Conservation (phyloP, 64 coral and sea anemone genomes). For the Actinia tenebrosa region DNA sequence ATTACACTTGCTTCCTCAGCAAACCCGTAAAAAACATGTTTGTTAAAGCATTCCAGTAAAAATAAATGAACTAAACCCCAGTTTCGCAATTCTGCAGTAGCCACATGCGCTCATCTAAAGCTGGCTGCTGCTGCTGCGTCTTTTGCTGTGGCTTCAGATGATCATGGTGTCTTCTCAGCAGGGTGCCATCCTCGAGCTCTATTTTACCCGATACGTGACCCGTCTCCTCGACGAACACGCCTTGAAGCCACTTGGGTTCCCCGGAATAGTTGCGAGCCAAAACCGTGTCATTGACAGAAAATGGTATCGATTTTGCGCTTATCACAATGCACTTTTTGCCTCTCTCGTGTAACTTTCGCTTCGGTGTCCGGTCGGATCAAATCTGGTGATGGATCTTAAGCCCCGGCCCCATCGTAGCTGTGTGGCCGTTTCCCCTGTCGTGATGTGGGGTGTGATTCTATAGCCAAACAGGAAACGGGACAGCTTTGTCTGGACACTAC, state of each 20-base stretch:
- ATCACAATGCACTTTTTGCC: background rate
- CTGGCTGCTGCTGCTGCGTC: background rate
- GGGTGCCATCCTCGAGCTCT: background rate
- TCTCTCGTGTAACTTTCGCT: background rate
- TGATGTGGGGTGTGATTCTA: conserved; percentile 47
- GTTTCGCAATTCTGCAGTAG: no score
- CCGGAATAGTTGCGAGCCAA: conserved; percentile 31
- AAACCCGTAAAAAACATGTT: no score
- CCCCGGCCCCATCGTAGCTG: conserved; percentile 40
- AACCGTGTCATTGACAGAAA: conserved; percentile 24
- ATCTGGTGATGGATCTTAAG: conserved; percentile 33
- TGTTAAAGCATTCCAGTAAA: no score
- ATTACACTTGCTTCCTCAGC: no score
- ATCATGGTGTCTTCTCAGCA: conserved; percentile 36
- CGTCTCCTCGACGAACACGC: conserved; percentile 17
- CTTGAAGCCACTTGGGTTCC: conserved; percentile 28
- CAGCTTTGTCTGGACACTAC: background rate
- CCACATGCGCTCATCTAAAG: no score
- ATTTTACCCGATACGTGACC: conserved; percentile 26
- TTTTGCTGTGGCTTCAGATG: conserved; percentile 14
- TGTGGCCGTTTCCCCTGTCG: conserved; percentile 59
- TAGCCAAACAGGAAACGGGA: conserved; percentile 44
- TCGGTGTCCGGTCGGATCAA: conserved; percentile 48
- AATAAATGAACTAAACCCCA: no score
- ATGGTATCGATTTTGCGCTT: conserved; percentile 14